Conservation (phyloP, 2,113 vertebrate genomes). For the Ictidomys tridecemlineatus region DNA sequence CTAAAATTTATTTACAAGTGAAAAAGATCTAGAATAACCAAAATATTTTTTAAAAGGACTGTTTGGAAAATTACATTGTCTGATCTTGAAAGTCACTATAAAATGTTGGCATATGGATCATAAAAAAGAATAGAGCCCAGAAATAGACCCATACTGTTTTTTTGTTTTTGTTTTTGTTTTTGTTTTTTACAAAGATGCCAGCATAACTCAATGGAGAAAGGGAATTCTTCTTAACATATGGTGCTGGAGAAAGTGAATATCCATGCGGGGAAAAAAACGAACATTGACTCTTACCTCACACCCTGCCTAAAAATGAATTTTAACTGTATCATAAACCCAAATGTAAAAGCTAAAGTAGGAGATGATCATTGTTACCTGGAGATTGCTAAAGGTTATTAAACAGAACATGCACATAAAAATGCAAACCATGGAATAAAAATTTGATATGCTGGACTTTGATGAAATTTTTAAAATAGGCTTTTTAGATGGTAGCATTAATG, state of each 20-base stretch:
- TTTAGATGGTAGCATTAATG: neutral
- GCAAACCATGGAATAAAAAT: conserved; percentile 4
- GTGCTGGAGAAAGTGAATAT: neutral
- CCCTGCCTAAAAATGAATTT: conserved; percentile 26
- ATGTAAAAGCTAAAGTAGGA: neutral
- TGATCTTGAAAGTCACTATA: neutral
- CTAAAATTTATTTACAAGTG: neutral
- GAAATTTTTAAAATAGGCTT: neutral
- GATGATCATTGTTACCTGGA: neutral
- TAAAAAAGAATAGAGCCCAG: neutral
- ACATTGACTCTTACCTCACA: neutral
- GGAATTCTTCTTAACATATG: neutral
- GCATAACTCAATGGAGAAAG: neutral
- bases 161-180: too few relatives aligned
- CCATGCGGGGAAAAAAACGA: neutral
- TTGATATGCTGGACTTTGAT: neutral
- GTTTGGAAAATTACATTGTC: neutral
- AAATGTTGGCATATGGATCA: neutral
- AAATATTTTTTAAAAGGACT: neutral
- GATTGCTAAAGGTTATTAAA: neutral
- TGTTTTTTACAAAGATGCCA: neutral
- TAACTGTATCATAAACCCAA: neutral
- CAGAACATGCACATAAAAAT: neutral
- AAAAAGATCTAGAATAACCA: neutral
- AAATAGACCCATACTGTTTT: neutral